These are phyloP conservation scores for Tetragonula clypearis DNA, from an alignment of 1,140 invertebrate genomes.

Conservation along the genomic window DNA sequence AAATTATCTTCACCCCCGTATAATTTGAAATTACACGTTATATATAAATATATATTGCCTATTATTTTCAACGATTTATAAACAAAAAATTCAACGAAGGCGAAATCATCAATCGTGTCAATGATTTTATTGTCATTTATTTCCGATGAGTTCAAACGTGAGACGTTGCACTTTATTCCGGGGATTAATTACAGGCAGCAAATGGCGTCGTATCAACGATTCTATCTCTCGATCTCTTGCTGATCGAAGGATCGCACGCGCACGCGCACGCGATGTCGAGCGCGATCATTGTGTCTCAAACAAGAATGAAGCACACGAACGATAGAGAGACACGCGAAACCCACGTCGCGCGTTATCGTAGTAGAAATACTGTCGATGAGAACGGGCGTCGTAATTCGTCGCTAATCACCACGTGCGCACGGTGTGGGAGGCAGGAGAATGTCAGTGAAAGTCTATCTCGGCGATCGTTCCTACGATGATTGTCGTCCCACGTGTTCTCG, in stretches of 20 bases:
- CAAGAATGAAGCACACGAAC: neutral
- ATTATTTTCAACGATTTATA: neutral
- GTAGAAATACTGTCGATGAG: slow-evolving; percentile 61
- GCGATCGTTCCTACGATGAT: slow-evolving; percentile 65
- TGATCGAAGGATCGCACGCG: too few relatives aligned
- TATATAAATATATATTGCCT: neutral
- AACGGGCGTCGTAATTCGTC: slow-evolving; percentile 66
- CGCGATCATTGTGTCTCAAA: neutral
- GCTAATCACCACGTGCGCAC: slow-evolving; percentile 61
- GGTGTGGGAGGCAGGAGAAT: slow-evolving; percentile 66
- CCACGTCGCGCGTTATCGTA: slow-evolving; percentile 55
- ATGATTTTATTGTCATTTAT: neutral
- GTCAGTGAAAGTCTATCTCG: slow-evolving; percentile 70
- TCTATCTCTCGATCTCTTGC: too few relatives aligned
- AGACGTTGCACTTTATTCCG: neutral
- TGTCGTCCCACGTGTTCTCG: slow-evolving; percentile 58
- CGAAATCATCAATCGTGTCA: slow-evolving; percentile 9
- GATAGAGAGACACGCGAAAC: slow-evolving; percentile 15
- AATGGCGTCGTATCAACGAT: neutral
- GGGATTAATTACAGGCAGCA: neutral
- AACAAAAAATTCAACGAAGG: neutral
- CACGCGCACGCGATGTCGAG: neutral
- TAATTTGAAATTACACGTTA: neutral
- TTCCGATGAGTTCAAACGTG: neutral
- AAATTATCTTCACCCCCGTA: too few relatives aligned